A percentile compares a stretch with the other conserved stretches of the same genome.
Conservation (phyloP, 2,113 vertebrate genomes). For the Macquaria ambigua region DNA sequence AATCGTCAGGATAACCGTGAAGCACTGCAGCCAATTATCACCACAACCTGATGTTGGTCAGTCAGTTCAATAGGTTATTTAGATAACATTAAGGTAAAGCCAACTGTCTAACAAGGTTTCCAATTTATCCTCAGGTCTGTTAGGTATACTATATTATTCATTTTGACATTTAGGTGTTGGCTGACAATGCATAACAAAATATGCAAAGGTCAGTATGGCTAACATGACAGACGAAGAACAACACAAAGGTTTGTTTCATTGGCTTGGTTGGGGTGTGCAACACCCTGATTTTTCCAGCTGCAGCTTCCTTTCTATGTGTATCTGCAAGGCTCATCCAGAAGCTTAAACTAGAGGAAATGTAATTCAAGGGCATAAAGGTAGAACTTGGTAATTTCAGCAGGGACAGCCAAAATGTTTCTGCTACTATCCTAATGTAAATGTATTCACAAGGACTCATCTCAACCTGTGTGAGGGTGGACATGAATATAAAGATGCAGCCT, state of each 20-base stretch:
- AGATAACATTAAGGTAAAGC: not conserved
- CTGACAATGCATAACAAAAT: not conserved
- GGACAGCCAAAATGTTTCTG: slow-evolving; percentile 42
- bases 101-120: not conserved
- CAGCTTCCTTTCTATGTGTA: not conserved
- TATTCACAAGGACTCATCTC: slow-evolving; percentile 54
- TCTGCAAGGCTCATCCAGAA: slow-evolving; percentile 18
- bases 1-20: slow-evolving; percentile 12
- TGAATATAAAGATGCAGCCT: slow-evolving; percentile 59
- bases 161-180: not conserved
- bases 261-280: not conserved
- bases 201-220: not conserved
- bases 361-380: slow-evolving; percentile 56
- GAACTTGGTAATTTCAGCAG: slow-evolving; percentile 42
- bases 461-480: slow-evolving; percentile 58
- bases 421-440: slow-evolving; percentile 56
- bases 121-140: not conserved
- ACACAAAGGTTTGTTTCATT: not conserved
- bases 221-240: not conserved
- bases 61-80: slow-evolving; percentile 21
- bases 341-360: slow-evolving; percentile 26
- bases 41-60: not conserved
- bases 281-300: slow-evolving; percentile 1
- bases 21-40: slow-evolving; percentile 26
- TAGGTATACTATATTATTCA: not conserved